Base-by-base conservation (phyloP, 1,140 invertebrate species). In the Drosophila repletoides region DNA sequence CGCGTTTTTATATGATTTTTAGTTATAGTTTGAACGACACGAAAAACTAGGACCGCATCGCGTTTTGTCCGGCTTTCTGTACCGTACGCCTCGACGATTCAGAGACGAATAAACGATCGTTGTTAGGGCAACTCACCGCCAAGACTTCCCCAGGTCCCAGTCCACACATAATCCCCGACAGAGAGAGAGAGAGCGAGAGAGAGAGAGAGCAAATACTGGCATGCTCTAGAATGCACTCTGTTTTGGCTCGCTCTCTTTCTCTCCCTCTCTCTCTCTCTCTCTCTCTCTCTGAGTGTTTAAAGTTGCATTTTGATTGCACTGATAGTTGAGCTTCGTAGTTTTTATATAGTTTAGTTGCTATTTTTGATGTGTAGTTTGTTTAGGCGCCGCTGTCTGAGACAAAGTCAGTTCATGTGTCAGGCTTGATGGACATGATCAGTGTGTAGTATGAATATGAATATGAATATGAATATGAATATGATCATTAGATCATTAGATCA, bases 31-130 rank as follows among this genome's bases (percentile, higher is more conserved):
- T 43, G 14, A 48, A 60, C 64, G 56, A 61, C 46, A 67, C 64
- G 56, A 67, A 38, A 61, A 61, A 61, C 61, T 67, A 67, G 46
- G 64, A 43, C 64, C 67, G 60, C 72, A 59, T 70, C 52, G 51
- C 61, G 63, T 59, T 66, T 56, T 71, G 41, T 67, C 73, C 73
- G 69, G 53, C 67, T 72, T 40, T 61, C 29, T 65, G 60, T 70
- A 77, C 69, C 70, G 76, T 71, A 49, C 76, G 71, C 60, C 63
- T 76, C 58, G 68, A 49, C 61, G 46, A 55, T 63, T 64, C 52
- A 74, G 70, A 81, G 55, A 76, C 76, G 76, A 81, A 81, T 81
- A 65, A 79, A 75, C 60, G 70, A 24, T 26, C 41, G 45, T 58
- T 68, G 72, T 58, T 49, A 70, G 65, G 43, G 61, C 76, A 38